Evolutionary conservation across 2,888 invertebrate species (phyloP).

Genomic region (Gastracanthus pulcherrimus): DNA sequence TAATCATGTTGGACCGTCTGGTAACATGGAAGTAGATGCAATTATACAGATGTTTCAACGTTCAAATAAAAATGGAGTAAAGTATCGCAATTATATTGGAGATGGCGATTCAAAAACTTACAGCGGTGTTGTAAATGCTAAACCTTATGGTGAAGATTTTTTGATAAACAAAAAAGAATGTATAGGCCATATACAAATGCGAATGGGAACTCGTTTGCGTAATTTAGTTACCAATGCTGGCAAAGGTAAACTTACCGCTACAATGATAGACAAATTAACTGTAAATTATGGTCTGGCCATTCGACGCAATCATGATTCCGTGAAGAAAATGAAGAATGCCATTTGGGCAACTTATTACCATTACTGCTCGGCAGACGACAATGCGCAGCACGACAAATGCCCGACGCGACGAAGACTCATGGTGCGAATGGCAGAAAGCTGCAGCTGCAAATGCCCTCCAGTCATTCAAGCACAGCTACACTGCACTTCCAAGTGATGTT

Average conservation of each 20-base stretch:
- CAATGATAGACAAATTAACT: slow-evolving; percentile 55
- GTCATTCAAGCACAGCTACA: no score
- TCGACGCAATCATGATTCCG: no score
- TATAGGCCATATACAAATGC: slow-evolving; percentile 63
- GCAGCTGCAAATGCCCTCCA: no score
- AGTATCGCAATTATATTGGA: slow-evolving; percentile 7
- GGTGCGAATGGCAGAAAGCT: slow-evolving; percentile 56
- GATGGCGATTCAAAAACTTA: slow-evolving; percentile 41
- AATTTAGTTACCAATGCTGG: no score
- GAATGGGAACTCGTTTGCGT: no score
- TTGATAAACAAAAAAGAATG: slow-evolving; percentile 60
- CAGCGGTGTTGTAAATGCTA: no score
- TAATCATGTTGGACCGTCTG: slow-evolving; percentile 56
- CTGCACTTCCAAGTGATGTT: no score
- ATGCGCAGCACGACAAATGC: neutral
- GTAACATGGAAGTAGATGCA: slow-evolving; percentile 58
- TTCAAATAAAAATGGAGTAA: slow-evolving; percentile 49
- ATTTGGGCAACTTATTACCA: neutral
- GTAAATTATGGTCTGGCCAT: slow-evolving; percentile 55
- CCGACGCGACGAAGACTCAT: no score
- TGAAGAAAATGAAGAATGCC: no score
- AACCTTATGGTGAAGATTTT: no score
- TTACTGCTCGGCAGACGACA: slow-evolving; percentile 3
- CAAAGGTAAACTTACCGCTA: slow-evolving; percentile 52
- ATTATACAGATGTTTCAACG: no score